Evolutionary conservation across 1,140 invertebrate species (phyloP).

Genomic region (Andricus grossulariae): DNA sequence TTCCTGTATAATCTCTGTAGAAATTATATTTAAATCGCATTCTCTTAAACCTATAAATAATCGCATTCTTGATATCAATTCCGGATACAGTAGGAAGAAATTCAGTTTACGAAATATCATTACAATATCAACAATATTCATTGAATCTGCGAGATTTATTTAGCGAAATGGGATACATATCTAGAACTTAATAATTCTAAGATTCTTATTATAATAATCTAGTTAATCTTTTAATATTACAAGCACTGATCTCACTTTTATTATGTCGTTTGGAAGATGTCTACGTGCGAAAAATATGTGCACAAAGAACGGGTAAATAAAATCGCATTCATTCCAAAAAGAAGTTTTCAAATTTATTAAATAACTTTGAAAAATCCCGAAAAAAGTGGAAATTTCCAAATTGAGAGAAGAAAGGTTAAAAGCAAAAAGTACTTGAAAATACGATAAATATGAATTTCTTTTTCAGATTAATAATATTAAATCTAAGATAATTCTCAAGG

Average conservation of each 20-base stretch:
- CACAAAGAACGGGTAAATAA: conserved; percentile 28
- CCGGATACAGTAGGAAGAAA: no score
- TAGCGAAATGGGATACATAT: conserved; percentile 10
- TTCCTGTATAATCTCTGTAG: conserved; percentile 45
- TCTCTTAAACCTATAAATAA: background rate
- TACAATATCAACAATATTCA: conserved; percentile 8
- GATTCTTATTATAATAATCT: conserved; percentile 23
- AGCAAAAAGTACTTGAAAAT: no score
- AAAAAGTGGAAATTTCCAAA: no score
- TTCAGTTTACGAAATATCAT: no score
- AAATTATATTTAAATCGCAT: conserved; percentile 21
- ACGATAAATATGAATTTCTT: no score
- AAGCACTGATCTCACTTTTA: conserved; percentile 29
- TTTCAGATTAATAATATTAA: no score
- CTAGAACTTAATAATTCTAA: conserved; percentile 24
- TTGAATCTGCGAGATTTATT: conserved; percentile 7
- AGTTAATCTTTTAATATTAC: conserved; percentile 21
- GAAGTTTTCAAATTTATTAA: background rate
- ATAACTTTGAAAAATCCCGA: no score
- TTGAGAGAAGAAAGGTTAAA: no score
- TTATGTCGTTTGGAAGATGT: conserved; percentile 11
- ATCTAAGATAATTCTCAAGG: no score
- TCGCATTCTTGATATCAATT: background rate
- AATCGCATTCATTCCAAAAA: conserved; percentile 13
- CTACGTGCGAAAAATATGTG: background rate